These are phyloP conservation scores for Enteromius unitaeniatus DNA, from an alignment of 2,797 vertebrate species.

Conservation along the genomic window DNA sequence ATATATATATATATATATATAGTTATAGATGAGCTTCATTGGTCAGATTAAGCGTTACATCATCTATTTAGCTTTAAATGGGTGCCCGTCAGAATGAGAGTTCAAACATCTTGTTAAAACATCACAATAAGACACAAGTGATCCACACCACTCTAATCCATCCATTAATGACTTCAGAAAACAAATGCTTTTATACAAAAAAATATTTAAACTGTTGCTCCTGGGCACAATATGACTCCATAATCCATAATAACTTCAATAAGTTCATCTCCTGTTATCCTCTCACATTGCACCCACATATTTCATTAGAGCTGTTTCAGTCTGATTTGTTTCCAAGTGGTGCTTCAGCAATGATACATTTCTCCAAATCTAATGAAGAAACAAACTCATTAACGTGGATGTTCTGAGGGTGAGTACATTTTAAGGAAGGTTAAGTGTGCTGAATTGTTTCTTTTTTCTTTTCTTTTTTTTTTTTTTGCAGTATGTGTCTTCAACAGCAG, in stretches of 20 bases:
- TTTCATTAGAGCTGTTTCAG: neutral
- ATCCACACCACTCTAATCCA: neutral
- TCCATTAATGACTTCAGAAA: neutral
- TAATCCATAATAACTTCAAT: neutral
- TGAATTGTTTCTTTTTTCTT: neutral
- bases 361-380: neutral
- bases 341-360: neutral
- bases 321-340: neutral
- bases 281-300: neutral
- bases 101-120: neutral
- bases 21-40: neutral
- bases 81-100: neutral
- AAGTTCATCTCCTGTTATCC: neutral
- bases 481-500: slow-evolving; percentile 17
- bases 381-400: neutral
- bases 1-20: no score
- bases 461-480: neutral
- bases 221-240: neutral
- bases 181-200: neutral
- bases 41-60: neutral
- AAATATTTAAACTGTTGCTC: neutral
- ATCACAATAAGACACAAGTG: neutral
- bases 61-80: neutral
- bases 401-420: neutral
- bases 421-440: neutral